Conservation (phyloP, 2,888 invertebrate species). For the Nomada flava region DNA sequence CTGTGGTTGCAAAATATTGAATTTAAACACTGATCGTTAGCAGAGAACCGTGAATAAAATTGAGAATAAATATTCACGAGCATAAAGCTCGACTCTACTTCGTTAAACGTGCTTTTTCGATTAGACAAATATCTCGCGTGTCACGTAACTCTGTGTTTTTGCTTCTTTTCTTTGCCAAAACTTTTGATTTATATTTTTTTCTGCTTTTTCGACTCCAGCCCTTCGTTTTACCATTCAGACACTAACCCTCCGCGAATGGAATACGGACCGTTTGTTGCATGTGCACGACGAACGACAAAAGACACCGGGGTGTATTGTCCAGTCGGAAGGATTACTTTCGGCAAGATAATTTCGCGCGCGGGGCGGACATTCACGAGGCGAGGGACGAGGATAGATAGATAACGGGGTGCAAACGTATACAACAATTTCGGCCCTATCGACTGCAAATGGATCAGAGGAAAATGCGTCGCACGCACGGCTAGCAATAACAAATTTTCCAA, state of each 20-base stretch:
- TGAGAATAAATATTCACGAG: neutral
- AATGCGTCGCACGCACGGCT: neutral
- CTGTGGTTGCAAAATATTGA: neutral
- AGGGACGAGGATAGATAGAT: neutral
- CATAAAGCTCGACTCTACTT: constrained; percentile 12
- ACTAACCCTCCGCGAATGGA: neutral
- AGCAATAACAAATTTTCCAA: neutral
- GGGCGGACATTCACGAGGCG: neutral
- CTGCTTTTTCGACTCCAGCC: neutral
- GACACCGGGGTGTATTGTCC: constrained; percentile 19
- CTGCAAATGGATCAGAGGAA: neutral
- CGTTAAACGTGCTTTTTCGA: neutral
- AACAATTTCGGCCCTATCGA: constrained; percentile 12
- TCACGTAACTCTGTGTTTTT: neutral
- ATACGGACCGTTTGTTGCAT: constrained; percentile 1
- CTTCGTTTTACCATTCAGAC: neutral
- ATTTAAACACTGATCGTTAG: neutral
- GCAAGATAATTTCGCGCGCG: constrained; percentile 31
- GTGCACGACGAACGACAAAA: constrained; percentile 2
- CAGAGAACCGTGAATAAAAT: neutral
- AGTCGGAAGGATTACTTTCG: constrained; percentile 21
- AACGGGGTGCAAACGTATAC: neutral
- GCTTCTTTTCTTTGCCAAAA: neutral
- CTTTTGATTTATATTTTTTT: too few relatives aligned
- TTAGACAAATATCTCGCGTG: neutral